phyloP scores from a whole-genome alignment of 2,888 invertebrate genomes.

The Flexamia atlantica region DNA sequence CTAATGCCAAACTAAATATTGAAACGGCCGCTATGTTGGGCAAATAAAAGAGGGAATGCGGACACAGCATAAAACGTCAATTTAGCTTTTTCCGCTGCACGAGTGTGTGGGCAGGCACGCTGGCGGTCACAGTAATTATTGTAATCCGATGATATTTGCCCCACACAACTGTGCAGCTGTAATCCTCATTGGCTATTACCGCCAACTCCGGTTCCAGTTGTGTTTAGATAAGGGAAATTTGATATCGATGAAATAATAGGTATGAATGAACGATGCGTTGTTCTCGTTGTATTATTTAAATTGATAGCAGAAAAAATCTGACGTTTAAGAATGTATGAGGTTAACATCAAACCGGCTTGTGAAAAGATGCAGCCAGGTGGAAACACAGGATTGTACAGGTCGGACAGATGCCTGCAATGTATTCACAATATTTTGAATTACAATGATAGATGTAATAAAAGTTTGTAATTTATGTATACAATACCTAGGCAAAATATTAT shows the following conservation, averaged over 20 bases:
- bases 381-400: no score
- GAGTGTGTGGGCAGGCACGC: background rate
- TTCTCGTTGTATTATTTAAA: no score
- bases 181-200: conserved; percentile 16
- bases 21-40: background rate
- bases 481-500: no score
- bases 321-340: no score
- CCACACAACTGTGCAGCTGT: background rate
- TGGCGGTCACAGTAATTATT: conserved; percentile 6
- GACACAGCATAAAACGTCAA: conserved; percentile 2
- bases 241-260: background rate
- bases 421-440: no score
- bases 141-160: conserved; percentile 25
- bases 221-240: background rate
- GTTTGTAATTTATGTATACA: no score
- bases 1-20: no score
- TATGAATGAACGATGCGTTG: background rate
- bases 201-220: background rate
- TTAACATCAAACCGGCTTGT: no score
- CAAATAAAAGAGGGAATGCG: background rate
- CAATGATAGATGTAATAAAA: no score
- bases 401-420: no score
- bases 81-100: conserved; percentile 1
- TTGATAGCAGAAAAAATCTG: no score
- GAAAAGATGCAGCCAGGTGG: no score